Evolutionary conservation across 2,888 invertebrate genomes (phyloP), one percentile per base, ranked within the genome.

Genomic region (Leuctra nigra): DNA sequence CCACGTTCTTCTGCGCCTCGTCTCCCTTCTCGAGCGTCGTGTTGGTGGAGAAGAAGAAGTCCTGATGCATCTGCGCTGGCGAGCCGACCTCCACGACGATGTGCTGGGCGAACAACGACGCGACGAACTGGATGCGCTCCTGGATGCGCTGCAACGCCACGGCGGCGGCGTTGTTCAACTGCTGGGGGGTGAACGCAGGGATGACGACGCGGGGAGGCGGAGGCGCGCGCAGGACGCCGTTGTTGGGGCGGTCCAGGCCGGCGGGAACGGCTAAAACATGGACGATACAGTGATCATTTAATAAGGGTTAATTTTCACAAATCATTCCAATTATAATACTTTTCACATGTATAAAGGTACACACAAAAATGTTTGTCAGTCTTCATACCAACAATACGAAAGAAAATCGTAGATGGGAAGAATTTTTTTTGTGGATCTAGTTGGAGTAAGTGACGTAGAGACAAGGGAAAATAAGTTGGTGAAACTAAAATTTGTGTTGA

Each of bases 21-120:
- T 68, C 67, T 23, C 72, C 72, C 53, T 66, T 64, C 36, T 67
- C 63, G 25, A 71, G 63, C 1, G 72, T 70, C 44, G 65, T 62
- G 56, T 70, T 70, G 22, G 69, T 66, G 11, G 71, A 69, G 33
- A 66, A 68, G 61, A 73, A 72, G 59, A 72, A 69, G 56, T 69
- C 68, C 60, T 69, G 70, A 60, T 73, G 72, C 55, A 67, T 65
- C 33, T 67, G 68, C 6, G 71, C 70, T 1, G 72, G 68, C 20
- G 70, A 67, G 13, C 68, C 68, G n/a, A 65, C 65, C 55, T 64
- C 64, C 41, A 68, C 61, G 14, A 70, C 65, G 36, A 68, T 64
- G n/a, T 66, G 54, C 54, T 65, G 63, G 25, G 63, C 59, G 55
- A 68, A 66, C 44, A 68, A 61, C 39, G 62, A 59, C 22, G 64